phyloP scores from a whole-genome alignment of 2,113 vertebrate genomes.

The Chaenogobius annularis region DNA sequence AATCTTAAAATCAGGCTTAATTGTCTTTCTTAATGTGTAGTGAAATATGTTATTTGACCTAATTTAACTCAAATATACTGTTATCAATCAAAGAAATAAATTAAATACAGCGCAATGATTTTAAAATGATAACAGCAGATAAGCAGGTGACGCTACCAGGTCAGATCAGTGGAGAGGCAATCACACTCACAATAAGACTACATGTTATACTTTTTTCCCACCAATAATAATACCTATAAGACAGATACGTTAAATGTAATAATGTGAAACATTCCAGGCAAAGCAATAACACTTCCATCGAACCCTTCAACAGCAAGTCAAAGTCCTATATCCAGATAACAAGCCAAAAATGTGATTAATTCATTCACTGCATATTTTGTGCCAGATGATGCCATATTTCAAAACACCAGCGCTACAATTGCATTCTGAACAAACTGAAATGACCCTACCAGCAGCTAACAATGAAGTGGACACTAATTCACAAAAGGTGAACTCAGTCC shows the following conservation, averaged over 20 bases:
- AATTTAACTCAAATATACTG: too few species aligned
- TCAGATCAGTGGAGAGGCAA: neutral
- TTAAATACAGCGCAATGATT: too few species aligned
- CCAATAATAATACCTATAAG: neutral
- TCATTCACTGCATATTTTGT: neutral
- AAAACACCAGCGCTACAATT: neutral
- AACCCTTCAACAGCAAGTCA: neutral
- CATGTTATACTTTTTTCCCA: too few species aligned
- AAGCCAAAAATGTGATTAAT: neutral
- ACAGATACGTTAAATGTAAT: neutral
- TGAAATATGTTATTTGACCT: too few species aligned
- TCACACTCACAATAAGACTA: neutral
- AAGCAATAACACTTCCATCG: too few species aligned
- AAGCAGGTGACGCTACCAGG: too few species aligned
- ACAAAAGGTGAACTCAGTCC: slow-evolving; percentile 13
- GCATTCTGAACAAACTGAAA: neutral
- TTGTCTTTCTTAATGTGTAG: too few species aligned
- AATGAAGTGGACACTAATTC: neutral
- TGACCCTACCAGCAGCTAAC: neutral
- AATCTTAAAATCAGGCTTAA: too few species aligned
- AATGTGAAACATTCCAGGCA: neutral
- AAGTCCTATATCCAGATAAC: neutral
- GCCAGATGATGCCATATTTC: neutral
- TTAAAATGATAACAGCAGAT: too few species aligned
- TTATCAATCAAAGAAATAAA: too few species aligned